phyloP scores from a whole-genome alignment of 64 coral and sea anemone species.

The Actinia equina region DNA sequence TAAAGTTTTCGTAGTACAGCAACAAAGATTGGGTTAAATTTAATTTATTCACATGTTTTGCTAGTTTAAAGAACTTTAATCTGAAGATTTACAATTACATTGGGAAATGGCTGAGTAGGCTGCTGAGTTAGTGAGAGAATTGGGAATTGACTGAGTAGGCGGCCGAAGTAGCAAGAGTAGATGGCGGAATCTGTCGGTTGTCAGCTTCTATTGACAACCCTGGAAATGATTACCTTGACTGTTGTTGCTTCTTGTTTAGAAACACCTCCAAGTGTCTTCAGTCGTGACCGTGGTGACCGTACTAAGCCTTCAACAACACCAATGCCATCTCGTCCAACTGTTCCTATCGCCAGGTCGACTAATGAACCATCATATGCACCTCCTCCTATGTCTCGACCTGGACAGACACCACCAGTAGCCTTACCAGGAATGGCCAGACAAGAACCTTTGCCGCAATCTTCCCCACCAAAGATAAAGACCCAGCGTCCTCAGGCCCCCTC shows the following conservation, averaged over 20 bases:
- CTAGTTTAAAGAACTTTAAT: too few relatives aligned
- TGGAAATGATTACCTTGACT: background rate
- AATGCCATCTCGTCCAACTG: slow-evolving; percentile 60
- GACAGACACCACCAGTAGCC: slow-evolving; percentile 82
- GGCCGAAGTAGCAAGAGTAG: too few relatives aligned
- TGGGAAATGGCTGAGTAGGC: too few relatives aligned
- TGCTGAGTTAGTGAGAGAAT: too few relatives aligned
- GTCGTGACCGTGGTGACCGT: slow-evolving; percentile 56
- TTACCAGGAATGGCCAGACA: slow-evolving; percentile 80
- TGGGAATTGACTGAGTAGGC: too few relatives aligned
- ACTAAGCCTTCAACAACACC: slow-evolving; percentile 65
- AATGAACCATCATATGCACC: slow-evolving; percentile 35
- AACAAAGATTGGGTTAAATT: too few relatives aligned
- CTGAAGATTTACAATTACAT: too few relatives aligned
- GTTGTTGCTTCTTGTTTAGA: slow-evolving; percentile 25
- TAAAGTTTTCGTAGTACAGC: too few relatives aligned
- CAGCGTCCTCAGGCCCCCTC: slow-evolving; percentile 9
- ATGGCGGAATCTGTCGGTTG: too few relatives aligned
- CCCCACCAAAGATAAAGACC: slow-evolving; percentile 16
- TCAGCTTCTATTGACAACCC: too few relatives aligned
- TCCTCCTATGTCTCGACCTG: slow-evolving; percentile 70
- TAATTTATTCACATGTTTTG: too few relatives aligned
- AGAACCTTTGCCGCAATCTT: slow-evolving; percentile 24
- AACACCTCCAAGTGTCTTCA: slow-evolving; percentile 70
- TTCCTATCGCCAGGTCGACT: slow-evolving; percentile 55